Evolutionary conservation across 2,113 vertebrate genomes (phyloP).

Genomic region (Nycticryphes semicollaris): DNA sequence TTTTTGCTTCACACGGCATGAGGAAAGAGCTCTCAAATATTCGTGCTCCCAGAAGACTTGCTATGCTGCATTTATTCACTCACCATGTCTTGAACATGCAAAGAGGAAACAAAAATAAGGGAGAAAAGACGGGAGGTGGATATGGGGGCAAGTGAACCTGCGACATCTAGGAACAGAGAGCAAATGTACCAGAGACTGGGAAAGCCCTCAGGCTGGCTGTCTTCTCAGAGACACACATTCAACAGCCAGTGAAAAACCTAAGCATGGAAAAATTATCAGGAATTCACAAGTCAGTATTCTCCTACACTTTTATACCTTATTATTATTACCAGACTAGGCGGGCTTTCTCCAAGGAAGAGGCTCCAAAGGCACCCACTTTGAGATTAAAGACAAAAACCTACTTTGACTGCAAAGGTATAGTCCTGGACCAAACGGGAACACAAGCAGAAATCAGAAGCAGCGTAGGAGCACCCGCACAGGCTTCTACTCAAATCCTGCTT

Average conservation of each 20-base stretch:
- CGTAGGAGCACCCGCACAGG: fast-evolving
- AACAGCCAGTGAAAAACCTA: not conserved
- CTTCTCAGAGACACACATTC: not conserved
- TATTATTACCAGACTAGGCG: not conserved
- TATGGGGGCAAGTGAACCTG: not conserved
- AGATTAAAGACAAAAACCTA: not conserved
- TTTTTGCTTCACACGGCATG: not conserved
- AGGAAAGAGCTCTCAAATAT: not conserved
- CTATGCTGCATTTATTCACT: not conserved
- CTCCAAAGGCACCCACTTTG: fast-evolving
- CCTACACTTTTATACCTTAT: not conserved
- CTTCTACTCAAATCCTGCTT: no score
- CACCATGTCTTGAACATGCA: fast-evolving
- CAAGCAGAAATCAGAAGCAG: not conserved
- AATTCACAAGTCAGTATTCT: not conserved
- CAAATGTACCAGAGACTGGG: not conserved
- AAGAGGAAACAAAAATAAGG: not conserved
- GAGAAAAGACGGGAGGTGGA: not conserved
- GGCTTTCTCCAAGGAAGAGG: not conserved
- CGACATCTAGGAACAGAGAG: not conserved
- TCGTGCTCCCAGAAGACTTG: not conserved
- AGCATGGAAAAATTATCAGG: not conserved
- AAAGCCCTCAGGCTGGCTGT: not conserved
- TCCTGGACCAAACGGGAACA: not conserved
- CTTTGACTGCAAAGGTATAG: not conserved